phyloP scores from a whole-genome alignment of 1,140 invertebrate genomes.

The Panulirus ornatus region DNA sequence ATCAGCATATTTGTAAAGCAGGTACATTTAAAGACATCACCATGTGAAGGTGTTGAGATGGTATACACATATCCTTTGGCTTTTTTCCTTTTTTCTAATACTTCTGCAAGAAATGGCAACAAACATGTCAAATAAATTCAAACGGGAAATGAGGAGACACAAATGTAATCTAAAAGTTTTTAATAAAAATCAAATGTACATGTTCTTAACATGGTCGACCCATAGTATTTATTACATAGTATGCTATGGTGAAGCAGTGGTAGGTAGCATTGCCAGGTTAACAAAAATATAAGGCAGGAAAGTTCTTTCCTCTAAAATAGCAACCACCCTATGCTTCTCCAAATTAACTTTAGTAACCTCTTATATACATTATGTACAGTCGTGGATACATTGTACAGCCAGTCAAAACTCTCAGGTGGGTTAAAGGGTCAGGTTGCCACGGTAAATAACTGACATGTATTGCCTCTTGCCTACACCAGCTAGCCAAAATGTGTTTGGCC shows the following conservation, averaged over 20 bases:
- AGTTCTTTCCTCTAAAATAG: conserved; percentile 46
- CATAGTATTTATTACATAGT: conserved; percentile 63
- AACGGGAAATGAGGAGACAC: neutral
- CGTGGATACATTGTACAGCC: conserved; percentile 67
- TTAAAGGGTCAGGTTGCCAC: conserved; percentile 29
- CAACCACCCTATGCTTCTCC: conserved; percentile 67
- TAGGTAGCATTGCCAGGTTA: conserved; percentile 67
- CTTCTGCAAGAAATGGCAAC: too few relatives aligned
- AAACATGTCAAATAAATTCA: too few relatives aligned
- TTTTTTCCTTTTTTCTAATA: too few relatives aligned
- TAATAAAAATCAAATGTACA: conserved; percentile 71
- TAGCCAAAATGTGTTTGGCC: neutral
- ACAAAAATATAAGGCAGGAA: conserved; percentile 71
- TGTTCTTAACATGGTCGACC: conserved; percentile 64
- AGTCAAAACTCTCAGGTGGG: conserved; percentile 34
- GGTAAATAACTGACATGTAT: conserved; percentile 23
- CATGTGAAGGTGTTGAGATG: too few relatives aligned
- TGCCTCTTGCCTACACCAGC: conserved; percentile 34
- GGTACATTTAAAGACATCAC: too few relatives aligned
- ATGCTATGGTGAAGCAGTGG: conserved; percentile 66
- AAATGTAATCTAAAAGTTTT: conserved; percentile 62
- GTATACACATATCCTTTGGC: too few relatives aligned
- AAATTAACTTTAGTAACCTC: conserved; percentile 59
- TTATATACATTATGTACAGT: conserved; percentile 70
- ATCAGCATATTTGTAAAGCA: too few relatives aligned